Evolutionary conservation across 2,888 invertebrate species (phyloP).

Genomic region (Hoplodrina ambigua): DNA sequence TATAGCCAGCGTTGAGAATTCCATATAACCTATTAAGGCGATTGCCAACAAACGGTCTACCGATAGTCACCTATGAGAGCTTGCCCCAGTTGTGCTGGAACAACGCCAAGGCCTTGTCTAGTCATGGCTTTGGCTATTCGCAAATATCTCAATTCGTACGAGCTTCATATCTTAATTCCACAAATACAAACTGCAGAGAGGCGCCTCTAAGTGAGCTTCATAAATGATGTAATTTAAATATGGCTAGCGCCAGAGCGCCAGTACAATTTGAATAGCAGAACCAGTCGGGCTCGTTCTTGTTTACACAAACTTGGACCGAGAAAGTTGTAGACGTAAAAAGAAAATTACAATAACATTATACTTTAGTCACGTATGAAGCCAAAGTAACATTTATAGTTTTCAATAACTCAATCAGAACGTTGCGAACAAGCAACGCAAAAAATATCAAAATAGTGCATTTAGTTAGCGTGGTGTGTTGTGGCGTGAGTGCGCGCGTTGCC

Average conservation of each 20-base stretch:
- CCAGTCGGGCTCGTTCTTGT: conserved; percentile 39
- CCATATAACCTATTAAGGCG: conserved; percentile 81
- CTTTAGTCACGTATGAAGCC: conserved; percentile 64
- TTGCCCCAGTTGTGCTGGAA: conserved; percentile 86
- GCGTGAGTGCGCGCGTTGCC: conserved; percentile 65
- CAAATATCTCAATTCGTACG: conserved; percentile 69
- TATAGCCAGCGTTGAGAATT: conserved; percentile 70
- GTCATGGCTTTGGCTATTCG: conserved; percentile 73
- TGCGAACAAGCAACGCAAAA: conserved; percentile 52
- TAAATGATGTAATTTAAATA: conserved; percentile 44
- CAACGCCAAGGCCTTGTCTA: conserved; percentile 81
- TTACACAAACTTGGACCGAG: conserved; percentile 38
- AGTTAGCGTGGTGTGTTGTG: conserved; percentile 52
- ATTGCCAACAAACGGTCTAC: conserved; percentile 86
- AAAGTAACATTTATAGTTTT: conserved; percentile 50
- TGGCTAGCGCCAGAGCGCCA: conserved; percentile 12
- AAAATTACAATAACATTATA: conserved; percentile 35
- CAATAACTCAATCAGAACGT: conserved; percentile 59
- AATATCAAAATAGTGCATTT: conserved; percentile 62
- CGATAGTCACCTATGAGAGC: conserved; percentile 79
- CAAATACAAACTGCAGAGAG: conserved; percentile 50
- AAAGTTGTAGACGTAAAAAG: conserved; percentile 42
- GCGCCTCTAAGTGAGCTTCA: conserved; percentile 39
- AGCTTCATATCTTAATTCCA: conserved; percentile 67
- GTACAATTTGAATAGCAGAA: conserved; percentile 39